These are phyloP conservation scores for Thera obeliscata DNA, from an alignment of 2,888 invertebrate species.

Conservation along the genomic window DNA sequence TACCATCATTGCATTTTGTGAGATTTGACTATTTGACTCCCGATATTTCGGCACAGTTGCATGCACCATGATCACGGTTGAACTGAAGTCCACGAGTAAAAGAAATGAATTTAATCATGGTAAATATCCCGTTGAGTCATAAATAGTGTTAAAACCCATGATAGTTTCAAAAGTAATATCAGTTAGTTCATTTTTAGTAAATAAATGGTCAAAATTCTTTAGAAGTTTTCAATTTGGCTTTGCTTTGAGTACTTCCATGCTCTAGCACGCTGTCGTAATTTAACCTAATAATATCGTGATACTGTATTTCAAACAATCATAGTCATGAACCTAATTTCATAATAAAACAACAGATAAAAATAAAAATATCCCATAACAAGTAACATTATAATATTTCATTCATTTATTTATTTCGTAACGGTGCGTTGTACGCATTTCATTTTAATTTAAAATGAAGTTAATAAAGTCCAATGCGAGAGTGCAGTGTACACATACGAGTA, in stretches of 20 bases:
- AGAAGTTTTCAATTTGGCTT: neutral
- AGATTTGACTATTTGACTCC: too few relatives aligned
- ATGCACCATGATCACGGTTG: too few relatives aligned
- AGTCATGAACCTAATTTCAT: neutral
- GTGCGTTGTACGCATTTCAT: neutral
- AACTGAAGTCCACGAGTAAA: too few relatives aligned
- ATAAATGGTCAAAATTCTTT: neutral
- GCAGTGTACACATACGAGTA: neutral
- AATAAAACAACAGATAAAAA: neutral
- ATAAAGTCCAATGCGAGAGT: neutral
- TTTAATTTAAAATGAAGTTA: neutral
- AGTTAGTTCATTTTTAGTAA: too few relatives aligned
- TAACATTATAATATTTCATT: neutral
- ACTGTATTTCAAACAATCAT: neutral
- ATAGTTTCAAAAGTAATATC: too few relatives aligned
- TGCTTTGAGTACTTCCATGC: neutral
- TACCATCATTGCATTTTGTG: too few relatives aligned
- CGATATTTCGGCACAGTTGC: too few relatives aligned
- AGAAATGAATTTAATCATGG: too few relatives aligned
- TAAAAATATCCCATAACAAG: neutral
- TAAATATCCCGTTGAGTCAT: too few relatives aligned
- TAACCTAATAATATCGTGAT: neutral
- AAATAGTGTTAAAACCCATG: too few relatives aligned
- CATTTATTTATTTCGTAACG: too few relatives aligned
- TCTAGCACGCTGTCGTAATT: neutral